Percentiles rank a stretch among this genome's conserved stretches.
phyloP scores from a whole-genome alignment of 2,888 invertebrate genomes.

The Campaea margaritaria region DNA sequence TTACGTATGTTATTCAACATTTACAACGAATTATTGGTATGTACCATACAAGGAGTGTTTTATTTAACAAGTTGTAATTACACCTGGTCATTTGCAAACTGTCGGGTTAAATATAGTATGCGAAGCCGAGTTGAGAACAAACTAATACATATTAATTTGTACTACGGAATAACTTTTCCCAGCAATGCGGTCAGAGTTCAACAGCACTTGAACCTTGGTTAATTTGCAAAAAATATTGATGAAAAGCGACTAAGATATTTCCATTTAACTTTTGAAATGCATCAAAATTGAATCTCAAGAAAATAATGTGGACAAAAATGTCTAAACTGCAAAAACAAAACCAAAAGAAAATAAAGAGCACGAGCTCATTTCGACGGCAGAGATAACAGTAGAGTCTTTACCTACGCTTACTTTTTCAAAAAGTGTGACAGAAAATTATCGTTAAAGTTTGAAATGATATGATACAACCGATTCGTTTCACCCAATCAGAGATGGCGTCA shows the following conservation, averaged over 20 bases:
- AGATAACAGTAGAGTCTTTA: neutral
- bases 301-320: too few species aligned
- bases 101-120: neutral
- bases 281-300: too few species aligned
- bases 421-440: neutral
- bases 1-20: conserved; percentile 15
- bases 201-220: too few species aligned
- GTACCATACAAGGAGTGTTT: neutral
- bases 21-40: conserved; percentile 12
- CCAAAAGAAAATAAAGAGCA: neutral
- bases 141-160: too few species aligned
- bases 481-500: conserved; percentile 58
- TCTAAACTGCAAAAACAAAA: too few species aligned
- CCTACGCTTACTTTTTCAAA: neutral
- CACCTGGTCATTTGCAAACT: conserved; percentile 18
- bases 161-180: too few species aligned
- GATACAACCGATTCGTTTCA: conserved; percentile 64
- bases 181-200: too few species aligned
- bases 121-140: too few species aligned
- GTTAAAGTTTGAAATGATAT: conserved; percentile 48
- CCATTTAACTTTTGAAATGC: too few species aligned
- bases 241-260: too few species aligned
- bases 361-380: neutral
- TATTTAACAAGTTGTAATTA: conserved; percentile 13
- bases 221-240: too few species aligned